Percentiles rank a stretch among this genome's conserved stretches.
Conservation (phyloP, 1,140 invertebrate genomes). For the Procambarus clarkii region DNA sequence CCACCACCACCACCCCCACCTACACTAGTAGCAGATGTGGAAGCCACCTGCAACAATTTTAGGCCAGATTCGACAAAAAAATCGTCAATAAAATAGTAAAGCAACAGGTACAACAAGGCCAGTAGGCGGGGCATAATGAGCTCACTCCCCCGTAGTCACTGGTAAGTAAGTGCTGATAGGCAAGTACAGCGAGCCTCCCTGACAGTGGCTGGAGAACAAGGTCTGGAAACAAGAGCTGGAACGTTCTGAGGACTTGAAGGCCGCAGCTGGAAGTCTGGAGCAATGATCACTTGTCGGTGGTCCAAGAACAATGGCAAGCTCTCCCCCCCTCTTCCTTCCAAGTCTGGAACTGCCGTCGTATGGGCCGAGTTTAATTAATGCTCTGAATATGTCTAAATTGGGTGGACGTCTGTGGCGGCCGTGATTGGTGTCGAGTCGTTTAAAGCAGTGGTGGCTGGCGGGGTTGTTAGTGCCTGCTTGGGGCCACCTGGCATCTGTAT, state of each 20-base stretch:
- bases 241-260: neutral
- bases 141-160: no score
- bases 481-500: no score
- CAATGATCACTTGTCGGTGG: constrained; percentile 1
- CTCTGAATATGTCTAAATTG: constrained; percentile 14
- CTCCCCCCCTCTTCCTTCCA: neutral
- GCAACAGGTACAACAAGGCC: no score
- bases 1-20: no score
- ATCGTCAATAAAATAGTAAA: no score
- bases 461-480: no score
- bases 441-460: neutral
- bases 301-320: neutral
- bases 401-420: neutral
- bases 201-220: neutral
- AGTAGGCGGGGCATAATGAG: no score
- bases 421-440: neutral
- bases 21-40: no score
- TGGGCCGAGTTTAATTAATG: constrained; percentile 8
- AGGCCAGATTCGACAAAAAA: no score
- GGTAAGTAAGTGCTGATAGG: no score
- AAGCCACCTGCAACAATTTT: no score
- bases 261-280: neutral
- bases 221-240: neutral
- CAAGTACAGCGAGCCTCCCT: neutral
- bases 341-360: neutral